Evolutionary conservation across 2,888 invertebrate species (phyloP), one percentile per base, ranked within the genome.

Genomic region (Drosophila anceps): DNA sequence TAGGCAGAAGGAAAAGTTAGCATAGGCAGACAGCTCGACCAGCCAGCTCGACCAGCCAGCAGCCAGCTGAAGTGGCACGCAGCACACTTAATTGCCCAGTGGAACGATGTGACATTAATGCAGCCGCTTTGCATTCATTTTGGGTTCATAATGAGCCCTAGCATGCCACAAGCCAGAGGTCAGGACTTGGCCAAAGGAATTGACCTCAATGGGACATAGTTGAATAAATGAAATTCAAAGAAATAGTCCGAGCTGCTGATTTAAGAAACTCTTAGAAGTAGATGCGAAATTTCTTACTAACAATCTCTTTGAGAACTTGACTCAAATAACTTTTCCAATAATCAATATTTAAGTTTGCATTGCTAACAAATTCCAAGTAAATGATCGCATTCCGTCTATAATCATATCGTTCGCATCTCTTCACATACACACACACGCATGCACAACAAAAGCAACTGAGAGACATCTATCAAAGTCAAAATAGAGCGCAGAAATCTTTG

Each of bases 391-490:
- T 58, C 48, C 43, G 61, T 55, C 55, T 54, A 48, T 57, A 78
- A 78, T 72, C 78, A 51, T 48, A 72, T 60, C 59, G 27, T 60
- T 59, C 50, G 46, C 62, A 77, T 80, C 76, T 80, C n/a, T 13
- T 35, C 59, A 69, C 61, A 69, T 70, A 75, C 54, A 51, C 61
- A 64, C 55, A 43, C 48, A 39, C 54, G 67, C 63, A 69, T 54
- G 9, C 58, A 71, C 62, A 64, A 44, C 43, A 63, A 77, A 69
- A 66, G 70, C 61, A 75, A 73, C 81, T 88, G 70, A 84, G 75
- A 73, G 85, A 88, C 92, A 93, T 93, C 91, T 91, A 91, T 93
- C 93, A 93, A 93, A 92, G 93, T 93, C 93, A 91, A 90, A 92
- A 87, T 90, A 90, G 91, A 91, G 84, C 82, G 75, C 71, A 64